Evolutionary conservation across 2,888 invertebrate species (phyloP).

Genomic region (Nebria brevicollis): DNA sequence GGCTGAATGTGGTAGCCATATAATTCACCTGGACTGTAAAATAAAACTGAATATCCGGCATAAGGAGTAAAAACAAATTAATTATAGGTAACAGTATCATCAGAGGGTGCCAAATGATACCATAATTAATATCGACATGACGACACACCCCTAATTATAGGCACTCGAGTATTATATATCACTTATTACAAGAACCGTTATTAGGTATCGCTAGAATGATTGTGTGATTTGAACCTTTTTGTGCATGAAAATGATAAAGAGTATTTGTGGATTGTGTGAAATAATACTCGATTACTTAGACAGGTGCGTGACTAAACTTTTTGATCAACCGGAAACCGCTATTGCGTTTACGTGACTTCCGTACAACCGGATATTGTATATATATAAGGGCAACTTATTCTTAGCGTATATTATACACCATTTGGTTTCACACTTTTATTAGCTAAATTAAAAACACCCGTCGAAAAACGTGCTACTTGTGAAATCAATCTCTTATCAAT

Average conservation of each 20-base stretch:
- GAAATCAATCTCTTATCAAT: background rate
- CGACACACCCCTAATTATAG: background rate
- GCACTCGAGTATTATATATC: background rate
- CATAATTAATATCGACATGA: background rate
- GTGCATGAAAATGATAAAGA: background rate
- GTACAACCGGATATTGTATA: background rate
- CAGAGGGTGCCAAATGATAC: background rate
- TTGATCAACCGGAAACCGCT: background rate
- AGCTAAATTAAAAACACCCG: no score
- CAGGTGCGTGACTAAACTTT: background rate
- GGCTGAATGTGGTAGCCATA: background rate
- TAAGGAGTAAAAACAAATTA: background rate
- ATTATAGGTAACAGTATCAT: constrained; percentile 1
- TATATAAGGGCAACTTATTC: background rate
- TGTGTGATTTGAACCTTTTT: background rate
- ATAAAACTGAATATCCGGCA: background rate
- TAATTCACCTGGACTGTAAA: background rate
- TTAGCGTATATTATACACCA: background rate
- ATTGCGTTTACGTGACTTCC: constrained; percentile 1
- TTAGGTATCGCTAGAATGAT: background rate
- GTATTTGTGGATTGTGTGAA: background rate
- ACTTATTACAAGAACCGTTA: background rate
- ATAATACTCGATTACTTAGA: background rate
- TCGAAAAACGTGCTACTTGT: no score
- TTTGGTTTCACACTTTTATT: background rate